Percentiles rank a stretch among this genome's conserved stretches.
phyloP scores from a whole-genome alignment of 2,113 vertebrate species.

The Scomber scombrus region DNA sequence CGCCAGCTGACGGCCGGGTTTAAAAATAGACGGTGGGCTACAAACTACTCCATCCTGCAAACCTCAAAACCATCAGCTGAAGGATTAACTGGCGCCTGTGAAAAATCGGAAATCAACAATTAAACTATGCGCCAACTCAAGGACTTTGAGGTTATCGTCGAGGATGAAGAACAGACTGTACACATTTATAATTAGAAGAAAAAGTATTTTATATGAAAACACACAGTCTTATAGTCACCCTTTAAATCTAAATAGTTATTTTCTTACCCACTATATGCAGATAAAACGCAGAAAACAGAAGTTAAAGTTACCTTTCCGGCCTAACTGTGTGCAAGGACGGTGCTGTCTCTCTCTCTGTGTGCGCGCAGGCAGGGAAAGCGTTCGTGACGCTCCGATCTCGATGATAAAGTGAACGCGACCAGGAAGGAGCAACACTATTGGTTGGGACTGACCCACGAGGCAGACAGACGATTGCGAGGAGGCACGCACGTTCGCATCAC shows the following conservation, averaged over 20 bases:
- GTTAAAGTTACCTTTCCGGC: conserved; percentile 75
- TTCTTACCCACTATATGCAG: rapidly evolving
- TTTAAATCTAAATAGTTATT: rapidly evolving
- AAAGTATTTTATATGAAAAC: neutral
- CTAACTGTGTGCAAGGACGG: conserved; percentile 78
- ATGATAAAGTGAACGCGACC: conserved; percentile 65
- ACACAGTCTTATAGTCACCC: rapidly evolving
- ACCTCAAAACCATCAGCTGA: neutral
- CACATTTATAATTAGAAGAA: neutral
- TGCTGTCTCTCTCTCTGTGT: conserved; percentile 64
- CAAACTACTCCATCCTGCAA: conserved; percentile 45
- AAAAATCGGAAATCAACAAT: neutral
- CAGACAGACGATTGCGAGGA: conserved; percentile 35
- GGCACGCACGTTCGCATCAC: conserved; percentile 71
- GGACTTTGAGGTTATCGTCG: conserved; percentile 16
- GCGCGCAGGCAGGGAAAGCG: conserved; percentile 75
- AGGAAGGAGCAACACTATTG: conserved; percentile 69
- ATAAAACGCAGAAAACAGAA: neutral
- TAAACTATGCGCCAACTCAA: conserved; percentile 13
- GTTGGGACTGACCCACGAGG: conserved; percentile 59
- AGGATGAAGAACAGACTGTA: neutral
- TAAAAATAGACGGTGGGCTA: conserved; percentile 78
- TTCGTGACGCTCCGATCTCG: conserved; percentile 37
- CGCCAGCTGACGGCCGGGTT: conserved; percentile 75
- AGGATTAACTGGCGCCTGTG: rapidly evolving